These are phyloP conservation scores for Phymastichus coffea DNA, from an alignment of 1,140 invertebrate species.

Conservation along the genomic window DNA sequence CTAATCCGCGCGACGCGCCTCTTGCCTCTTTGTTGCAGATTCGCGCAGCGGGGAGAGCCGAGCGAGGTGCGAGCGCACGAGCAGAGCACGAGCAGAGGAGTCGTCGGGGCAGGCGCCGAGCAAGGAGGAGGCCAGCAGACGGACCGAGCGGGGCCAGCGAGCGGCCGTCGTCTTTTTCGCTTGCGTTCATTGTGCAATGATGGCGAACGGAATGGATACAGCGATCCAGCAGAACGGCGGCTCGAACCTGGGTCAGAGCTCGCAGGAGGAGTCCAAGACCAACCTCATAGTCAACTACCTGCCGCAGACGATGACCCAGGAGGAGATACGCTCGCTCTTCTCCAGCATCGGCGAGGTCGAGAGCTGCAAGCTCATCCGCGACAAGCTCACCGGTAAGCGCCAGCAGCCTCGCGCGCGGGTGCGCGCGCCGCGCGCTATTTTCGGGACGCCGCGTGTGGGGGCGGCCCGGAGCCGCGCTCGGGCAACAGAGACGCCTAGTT, in stretches of 20 bases:
- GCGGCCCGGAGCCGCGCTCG: slow-evolving; percentile 32
- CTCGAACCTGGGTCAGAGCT: slow-evolving; percentile 67
- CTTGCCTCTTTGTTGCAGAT: slow-evolving; percentile 45
- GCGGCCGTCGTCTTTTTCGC: no score
- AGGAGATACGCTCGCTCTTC: slow-evolving; percentile 96
- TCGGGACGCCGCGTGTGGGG: slow-evolving; percentile 42
- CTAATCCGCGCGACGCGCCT: no score
- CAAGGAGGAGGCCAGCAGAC: no score
- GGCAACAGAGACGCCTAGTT: no score
- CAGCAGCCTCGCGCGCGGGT: slow-evolving; percentile 9
- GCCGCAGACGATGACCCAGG: slow-evolving; percentile 99
- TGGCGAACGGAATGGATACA: slow-evolving; percentile 81
- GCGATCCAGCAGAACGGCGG: slow-evolving; percentile 70
- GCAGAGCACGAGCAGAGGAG: no score
- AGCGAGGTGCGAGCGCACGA: no score
- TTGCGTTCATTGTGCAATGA: slow-evolving; percentile 66
- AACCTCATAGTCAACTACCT: slow-evolving; percentile 99
- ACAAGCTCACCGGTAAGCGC: slow-evolving; percentile 95
- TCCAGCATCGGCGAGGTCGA: slow-evolving; percentile 98
- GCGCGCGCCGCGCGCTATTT: slow-evolving; percentile 47
- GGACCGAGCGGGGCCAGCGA: no score
- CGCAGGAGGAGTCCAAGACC: slow-evolving; percentile 90
- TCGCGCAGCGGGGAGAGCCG: no score
- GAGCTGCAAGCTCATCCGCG: slow-evolving; percentile 97
- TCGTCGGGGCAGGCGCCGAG: no score